phyloP scores from a whole-genome alignment of 2,113 vertebrate species.

The Sinocyclocheilus anshuiensis region DNA sequence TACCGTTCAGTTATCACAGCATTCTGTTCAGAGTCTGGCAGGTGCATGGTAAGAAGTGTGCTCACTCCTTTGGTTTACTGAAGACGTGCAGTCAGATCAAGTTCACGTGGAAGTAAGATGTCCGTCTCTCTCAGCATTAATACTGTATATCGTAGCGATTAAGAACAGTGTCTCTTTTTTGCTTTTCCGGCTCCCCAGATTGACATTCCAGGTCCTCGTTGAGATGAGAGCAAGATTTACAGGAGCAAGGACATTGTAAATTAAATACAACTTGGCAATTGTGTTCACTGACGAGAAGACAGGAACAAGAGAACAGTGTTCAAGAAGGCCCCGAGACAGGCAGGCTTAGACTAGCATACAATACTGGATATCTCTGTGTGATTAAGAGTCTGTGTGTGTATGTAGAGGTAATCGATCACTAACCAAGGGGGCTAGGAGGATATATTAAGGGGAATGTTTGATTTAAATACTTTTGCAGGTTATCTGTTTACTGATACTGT shows the following conservation, averaged over 20 bases:
- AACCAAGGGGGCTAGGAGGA: neutral
- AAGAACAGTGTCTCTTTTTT: constrained; percentile 13
- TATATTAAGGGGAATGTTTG: neutral
- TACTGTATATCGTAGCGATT: constrained; percentile 14
- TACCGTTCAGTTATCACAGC: constrained; percentile 53
- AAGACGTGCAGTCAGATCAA: constrained; percentile 15
- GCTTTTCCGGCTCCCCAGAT: neutral
- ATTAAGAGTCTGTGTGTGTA: constrained; percentile 26
- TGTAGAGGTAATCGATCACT: constrained; percentile 19
- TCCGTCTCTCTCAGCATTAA: constrained; percentile 21
- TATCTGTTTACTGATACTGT: neutral
- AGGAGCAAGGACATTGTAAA: constrained; percentile 6
- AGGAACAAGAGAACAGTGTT: constrained; percentile 40
- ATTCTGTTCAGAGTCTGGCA: constrained; percentile 39
- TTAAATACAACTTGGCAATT: constrained; percentile 37
- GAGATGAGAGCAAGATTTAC: constrained; percentile 23
- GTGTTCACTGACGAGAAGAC: constrained; percentile 35
- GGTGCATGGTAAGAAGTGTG: constrained; percentile 39
- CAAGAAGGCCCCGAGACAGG: constrained; percentile 39
- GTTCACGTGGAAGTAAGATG: constrained; percentile 31
- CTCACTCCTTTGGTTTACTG: constrained; percentile 46
- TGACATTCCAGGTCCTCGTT: constrained; percentile 33
- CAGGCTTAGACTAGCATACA: constrained; percentile 52
- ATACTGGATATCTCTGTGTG: constrained; percentile 51
- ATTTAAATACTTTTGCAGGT: neutral